Percentiles rank a stretch among this genome's conserved stretches.
Conservation (phyloP, 2,888 invertebrate species). For the Chydorus sphaericus region DNA sequence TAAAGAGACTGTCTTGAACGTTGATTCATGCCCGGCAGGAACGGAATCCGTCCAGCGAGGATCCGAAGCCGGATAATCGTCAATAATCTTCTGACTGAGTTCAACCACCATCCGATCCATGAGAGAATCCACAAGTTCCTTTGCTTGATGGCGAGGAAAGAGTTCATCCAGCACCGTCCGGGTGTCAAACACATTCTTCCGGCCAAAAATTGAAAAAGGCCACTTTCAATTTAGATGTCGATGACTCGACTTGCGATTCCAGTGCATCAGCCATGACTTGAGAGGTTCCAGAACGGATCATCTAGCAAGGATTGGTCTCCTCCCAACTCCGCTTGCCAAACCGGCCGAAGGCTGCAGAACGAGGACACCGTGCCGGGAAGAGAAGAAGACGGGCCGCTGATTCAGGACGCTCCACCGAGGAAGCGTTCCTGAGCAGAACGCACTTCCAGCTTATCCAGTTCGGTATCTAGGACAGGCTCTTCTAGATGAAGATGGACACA, state of each 20-base stretch:
- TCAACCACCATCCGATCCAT: conserved; percentile 45
- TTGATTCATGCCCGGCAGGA: conserved; percentile 23
- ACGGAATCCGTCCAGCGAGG: conserved; percentile 51
- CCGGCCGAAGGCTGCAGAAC: conserved; percentile 36
- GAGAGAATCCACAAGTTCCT: conserved; percentile 30
- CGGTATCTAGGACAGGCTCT: conserved; percentile 11
- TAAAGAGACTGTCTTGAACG: conserved; percentile 58
- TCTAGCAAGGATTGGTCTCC: conserved; percentile 45
- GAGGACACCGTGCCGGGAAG: conserved; percentile 51
- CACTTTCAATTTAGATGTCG: conserved; percentile 40
- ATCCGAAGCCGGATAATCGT: conserved; percentile 78
- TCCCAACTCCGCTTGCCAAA: conserved; percentile 32
- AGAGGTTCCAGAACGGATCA: conserved; percentile 21
- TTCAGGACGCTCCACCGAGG: conserved; percentile 55
- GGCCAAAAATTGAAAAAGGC: conserved; percentile 61
- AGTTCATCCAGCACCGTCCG: not conserved
- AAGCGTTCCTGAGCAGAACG: conserved; percentile 42
- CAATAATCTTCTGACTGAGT: conserved; percentile 60
- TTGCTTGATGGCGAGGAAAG: not conserved
- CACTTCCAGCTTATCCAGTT: conserved; percentile 35
- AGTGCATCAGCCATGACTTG: not conserved
- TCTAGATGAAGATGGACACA: conserved; percentile 10
- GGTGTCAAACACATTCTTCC: conserved; percentile 33
- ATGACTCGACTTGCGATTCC: not conserved
- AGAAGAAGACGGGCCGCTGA: conserved; percentile 54